Percentiles rank a stretch among this genome's conserved stretches.
phyloP scores from a whole-genome alignment of 2,888 invertebrate species.

The Oeneis ivallda region DNA sequence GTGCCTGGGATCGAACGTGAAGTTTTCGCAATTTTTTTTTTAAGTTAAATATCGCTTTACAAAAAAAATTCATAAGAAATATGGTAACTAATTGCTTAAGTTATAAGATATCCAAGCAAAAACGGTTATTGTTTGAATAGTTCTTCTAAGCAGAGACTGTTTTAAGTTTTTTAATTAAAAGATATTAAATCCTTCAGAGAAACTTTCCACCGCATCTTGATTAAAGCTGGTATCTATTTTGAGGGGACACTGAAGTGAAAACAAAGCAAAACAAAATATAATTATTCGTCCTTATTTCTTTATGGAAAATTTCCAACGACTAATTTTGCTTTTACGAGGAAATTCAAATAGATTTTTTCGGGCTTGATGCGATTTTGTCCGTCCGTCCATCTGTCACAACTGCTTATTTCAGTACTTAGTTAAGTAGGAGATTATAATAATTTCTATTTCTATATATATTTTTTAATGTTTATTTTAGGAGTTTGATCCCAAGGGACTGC shows the following conservation, averaged over 20 bases:
- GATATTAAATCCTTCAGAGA: conserved; percentile 1
- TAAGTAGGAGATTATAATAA: too few species aligned
- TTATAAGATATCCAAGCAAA: background rate
- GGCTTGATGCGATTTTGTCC: too few species aligned
- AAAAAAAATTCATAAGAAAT: background rate
- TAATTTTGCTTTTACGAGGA: background rate
- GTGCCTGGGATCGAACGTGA: too few species aligned
- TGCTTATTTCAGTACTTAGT: too few species aligned
- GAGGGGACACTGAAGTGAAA: conserved; percentile 1
- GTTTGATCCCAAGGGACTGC: too few species aligned
- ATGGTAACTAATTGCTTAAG: background rate
- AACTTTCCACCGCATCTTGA: conserved; percentile 10
- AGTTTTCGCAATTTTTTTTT: too few species aligned
- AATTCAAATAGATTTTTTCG: background rate
- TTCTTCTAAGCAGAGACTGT: background rate
- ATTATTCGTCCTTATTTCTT: background rate
- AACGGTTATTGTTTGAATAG: conserved; percentile 10
- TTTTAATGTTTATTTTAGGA: too few species aligned
- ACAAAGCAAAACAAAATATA: conserved; percentile 9
- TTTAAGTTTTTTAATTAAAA: conserved; percentile 16
- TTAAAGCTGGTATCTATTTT: background rate
- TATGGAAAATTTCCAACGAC: background rate
- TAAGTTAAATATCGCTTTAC: too few species aligned
- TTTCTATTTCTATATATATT: too few species aligned
- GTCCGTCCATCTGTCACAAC: too few species aligned